phyloP scores from a whole-genome alignment of 1,140 invertebrate genomes.

The Onthophagus taurus region DNA sequence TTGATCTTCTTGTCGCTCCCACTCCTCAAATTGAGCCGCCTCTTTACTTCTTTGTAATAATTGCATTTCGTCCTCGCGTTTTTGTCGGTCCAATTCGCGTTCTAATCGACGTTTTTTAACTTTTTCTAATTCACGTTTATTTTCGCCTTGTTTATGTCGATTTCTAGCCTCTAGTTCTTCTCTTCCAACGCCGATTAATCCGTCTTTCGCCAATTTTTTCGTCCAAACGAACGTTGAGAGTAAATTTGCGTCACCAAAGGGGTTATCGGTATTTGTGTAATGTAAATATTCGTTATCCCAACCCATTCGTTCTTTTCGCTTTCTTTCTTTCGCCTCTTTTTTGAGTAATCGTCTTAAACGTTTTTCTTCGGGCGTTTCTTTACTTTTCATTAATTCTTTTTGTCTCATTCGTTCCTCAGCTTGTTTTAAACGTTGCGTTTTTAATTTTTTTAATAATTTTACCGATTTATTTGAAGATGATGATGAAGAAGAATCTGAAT shows the following conservation, averaged over 20 bases:
- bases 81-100: conserved; percentile 80
- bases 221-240: conserved; percentile 92
- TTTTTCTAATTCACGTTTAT: conserved; percentile 80
- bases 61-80: conserved; percentile 83
- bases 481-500: conserved; percentile 21
- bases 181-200: conserved; percentile 63
- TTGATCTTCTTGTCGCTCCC: conserved; percentile 90
- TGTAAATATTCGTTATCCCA: conserved; percentile 94
- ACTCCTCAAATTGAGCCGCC: conserved; percentile 88
- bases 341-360: conserved; percentile 69
- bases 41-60: conserved; percentile 86
- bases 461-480: conserved; percentile 49
- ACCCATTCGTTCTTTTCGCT: conserved; percentile 82
- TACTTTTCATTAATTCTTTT: conserved; percentile 79
- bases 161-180: conserved; percentile 82
- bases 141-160: conserved; percentile 82
- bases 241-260: conserved; percentile 93
- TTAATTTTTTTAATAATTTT: conserved; percentile 59
- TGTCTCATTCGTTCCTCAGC: conserved; percentile 56
- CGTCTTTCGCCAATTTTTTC: conserved; percentile 95
- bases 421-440: conserved; percentile 57
- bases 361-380: conserved; percentile 94
- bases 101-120: conserved; percentile 85
- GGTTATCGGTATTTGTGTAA: conserved; percentile 97
- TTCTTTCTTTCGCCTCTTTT: conserved; percentile 86